Evolutionary conservation across 2,113 vertebrate species (phyloP), one percentile per base, ranked within the genome.

Genomic region (Tursiops truncatus): DNA sequence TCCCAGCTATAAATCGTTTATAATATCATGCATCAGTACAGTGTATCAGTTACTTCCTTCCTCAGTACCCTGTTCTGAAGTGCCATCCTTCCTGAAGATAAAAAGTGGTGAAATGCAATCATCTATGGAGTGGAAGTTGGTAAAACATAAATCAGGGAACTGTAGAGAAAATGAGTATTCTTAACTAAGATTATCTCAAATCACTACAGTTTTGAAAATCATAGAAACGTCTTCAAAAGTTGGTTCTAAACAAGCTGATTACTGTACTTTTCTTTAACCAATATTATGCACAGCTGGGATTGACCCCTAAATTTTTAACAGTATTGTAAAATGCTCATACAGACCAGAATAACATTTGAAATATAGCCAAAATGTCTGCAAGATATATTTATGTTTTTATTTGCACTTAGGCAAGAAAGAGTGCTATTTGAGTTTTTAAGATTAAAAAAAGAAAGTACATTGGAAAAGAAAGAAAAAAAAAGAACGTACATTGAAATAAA

Each of bases 381-480:
- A 91, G 50, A 87, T 65, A 89, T 36, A 87, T 73, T 95, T 95
- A 95, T 62, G 25, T 47, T 89, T 89, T 95, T 87, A 89, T 90
- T 77, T 91, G 28, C 10, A 84, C 23, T 53, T 76, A 81, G 25
- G 79, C 33, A 70, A 93, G 96, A 91, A 83, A 97, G 9, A 84
- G 13, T 89, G 31, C 31, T 96, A 79, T 76, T 95, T 82, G 44
- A 79, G 17, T 60, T 96, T 95, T 89, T 89, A 96, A 96, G 31
- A 79, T 86, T 89, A 41, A 79, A 94, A 88, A 91, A 93, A 36
- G 33, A 91, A 93, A 80, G 50, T 80, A 80, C 18, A 79, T n/a
- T 53, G 60, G 56, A 18, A 47, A 31, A 47, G 15, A 47, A 74
- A 31, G 41, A 5, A 53, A 53, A 31, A 77, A 53, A 65, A 77